Evolutionary conservation across 2,888 invertebrate genomes (phyloP).

Genomic region (Drosophila acutilabella): DNA sequence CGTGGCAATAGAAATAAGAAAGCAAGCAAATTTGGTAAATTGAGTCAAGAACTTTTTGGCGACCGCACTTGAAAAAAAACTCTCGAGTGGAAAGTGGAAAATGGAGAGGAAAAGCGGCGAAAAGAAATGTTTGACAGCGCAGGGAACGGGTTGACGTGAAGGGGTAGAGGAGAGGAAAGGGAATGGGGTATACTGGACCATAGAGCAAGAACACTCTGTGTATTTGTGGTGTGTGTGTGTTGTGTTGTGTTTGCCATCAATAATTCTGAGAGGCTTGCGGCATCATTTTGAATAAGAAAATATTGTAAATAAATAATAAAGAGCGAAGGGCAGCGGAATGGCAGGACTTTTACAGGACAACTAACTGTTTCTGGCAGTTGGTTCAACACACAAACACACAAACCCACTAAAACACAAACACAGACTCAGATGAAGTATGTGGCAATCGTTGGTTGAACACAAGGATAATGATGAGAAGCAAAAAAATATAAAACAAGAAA

Average conservation of each 20-base stretch:
- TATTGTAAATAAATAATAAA: conserved; percentile 79
- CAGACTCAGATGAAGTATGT: conserved; percentile 59
- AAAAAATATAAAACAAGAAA: neutral
- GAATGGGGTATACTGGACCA: neutral
- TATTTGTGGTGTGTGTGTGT: conserved; percentile 12
- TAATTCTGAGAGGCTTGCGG: conserved; percentile 73
- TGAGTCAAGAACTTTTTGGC: conserved; percentile 69
- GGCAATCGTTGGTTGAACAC: conserved; percentile 39
- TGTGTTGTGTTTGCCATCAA: conserved; percentile 67
- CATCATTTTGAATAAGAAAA: conserved; percentile 79
- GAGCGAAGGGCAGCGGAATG: conserved; percentile 10
- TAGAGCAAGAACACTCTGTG: conserved; percentile 5
- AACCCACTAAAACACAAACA: neutral
- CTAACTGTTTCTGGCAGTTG: conserved; percentile 69
- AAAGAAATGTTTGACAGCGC: conserved; percentile 35
- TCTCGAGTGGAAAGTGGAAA: conserved; percentile 16
- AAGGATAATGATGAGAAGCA: conserved; percentile 40
- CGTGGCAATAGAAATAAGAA: conserved; percentile 10
- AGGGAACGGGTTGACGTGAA: conserved; percentile 9
- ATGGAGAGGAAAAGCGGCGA: neutral
- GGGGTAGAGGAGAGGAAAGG: neutral
- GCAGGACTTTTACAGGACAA: conserved; percentile 47
- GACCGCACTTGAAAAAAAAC: conserved; percentile 60
- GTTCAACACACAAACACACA: conserved; percentile 31
- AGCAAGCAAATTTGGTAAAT: conserved; percentile 65